Conservation (phyloP, 2,888 invertebrate species). For the Odiellus spinosus region DNA sequence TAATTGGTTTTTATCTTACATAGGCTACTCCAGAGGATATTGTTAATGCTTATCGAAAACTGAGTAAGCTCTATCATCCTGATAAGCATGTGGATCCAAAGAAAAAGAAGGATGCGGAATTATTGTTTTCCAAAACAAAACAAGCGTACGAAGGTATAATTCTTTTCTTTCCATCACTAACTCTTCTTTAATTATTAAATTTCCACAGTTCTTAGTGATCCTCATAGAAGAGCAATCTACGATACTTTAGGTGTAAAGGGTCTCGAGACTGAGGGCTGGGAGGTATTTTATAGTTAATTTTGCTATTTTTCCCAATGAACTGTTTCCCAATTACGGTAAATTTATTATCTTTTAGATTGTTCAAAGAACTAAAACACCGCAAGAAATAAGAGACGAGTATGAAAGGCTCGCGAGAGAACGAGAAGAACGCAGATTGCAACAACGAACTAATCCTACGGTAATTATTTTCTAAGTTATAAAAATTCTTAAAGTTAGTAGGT, state of each 20-base stretch:
- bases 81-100: slow-evolving; percentile 81
- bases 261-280: slow-evolving; percentile 87
- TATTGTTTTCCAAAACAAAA: slow-evolving; percentile 80
- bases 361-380: slow-evolving; percentile 74
- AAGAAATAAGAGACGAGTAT: slow-evolving; percentile 92
- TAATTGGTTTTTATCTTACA: too few relatives aligned
- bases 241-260: slow-evolving; percentile 78
- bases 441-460: slow-evolving; percentile 71
- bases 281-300: slow-evolving; percentile 41
- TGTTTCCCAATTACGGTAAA: too few relatives aligned
- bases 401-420: slow-evolving; percentile 46
- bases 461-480: slow-evolving; percentile 13
- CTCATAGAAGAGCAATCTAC: slow-evolving; percentile 86
- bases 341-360: slow-evolving; percentile 36
- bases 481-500: not conserved
- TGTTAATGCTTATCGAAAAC: slow-evolving; percentile 73
- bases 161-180: not conserved
- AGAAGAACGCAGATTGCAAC: slow-evolving; percentile 71
- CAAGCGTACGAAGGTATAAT: slow-evolving; percentile 77
- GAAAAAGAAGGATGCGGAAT: slow-evolving; percentile 69
- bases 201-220: slow-evolving; percentile 68
- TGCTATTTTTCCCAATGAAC: too few relatives aligned
- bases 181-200: not conserved
- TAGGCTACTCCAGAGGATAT: slow-evolving; percentile 91
- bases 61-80: slow-evolving; percentile 88